Base-by-base conservation (phyloP, 1,140 invertebrate genomes). In the Zaprionus ghesquierei region DNA sequence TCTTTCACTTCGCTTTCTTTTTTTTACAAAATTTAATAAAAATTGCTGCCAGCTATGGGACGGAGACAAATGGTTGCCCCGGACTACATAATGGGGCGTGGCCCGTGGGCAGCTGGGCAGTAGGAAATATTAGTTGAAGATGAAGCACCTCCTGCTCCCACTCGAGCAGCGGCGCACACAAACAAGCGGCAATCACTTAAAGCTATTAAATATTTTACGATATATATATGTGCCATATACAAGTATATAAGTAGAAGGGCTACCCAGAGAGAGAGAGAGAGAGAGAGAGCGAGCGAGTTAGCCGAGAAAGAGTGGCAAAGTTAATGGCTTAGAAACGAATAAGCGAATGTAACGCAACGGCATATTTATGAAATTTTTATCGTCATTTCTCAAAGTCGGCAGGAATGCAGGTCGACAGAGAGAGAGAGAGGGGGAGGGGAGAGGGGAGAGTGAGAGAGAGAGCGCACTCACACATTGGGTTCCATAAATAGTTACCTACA, bases 291-390 rank as follows among this genome's bases (percentile, higher is more conserved):
- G 44, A 46, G 33, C 27, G 5, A 15, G 20, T 18, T 9, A 50
- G 54, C n/a, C 35, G 35, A 44, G 35, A 27, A 59, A 35, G 20
- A 77, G 53, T 64, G 77, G 61, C 51, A 59, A 65, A 82, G 79
- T 80, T 89, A 89, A 89, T 89, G 84, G 84, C 50, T 72, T 69
- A 89, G 84, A 89, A 89, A 69, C 62, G 77, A 63, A 85, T 68
- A 65, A 79, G 64, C 64, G 81, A 87, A 69, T 79, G 79, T 65
- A 82, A 75, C 74, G 84, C 79, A 86, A 64, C 71, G 75, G 78
- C 35, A 66, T 89, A 89, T 87, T 89, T 89, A 89, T 89, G 79
- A 87, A 89, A 87, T 82, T 87, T 87, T 77, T 85, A 86, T 86
- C 82, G 78, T 82, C 69, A 89, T 79, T 86, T 86, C 69, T 86